Evolutionary conservation across 2,113 vertebrate species (phyloP).

Genomic region (Ia io): DNA sequence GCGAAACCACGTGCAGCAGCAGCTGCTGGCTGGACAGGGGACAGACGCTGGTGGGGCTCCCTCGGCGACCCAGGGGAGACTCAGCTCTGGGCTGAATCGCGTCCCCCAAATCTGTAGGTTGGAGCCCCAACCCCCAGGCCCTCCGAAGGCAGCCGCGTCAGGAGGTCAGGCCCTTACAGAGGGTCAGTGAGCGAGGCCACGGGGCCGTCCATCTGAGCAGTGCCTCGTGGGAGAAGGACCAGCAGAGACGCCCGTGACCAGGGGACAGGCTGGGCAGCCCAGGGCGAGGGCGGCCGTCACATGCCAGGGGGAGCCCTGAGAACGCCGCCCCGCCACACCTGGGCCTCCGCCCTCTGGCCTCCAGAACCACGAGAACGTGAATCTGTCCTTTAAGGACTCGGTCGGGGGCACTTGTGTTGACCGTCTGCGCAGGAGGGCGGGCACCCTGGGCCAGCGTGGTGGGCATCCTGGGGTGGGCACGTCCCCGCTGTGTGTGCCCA

Average conservation of each 20-base stretch:
- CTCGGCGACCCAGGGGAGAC: rapidly evolving
- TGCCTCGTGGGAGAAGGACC: not conserved
- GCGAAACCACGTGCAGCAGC: not conserved
- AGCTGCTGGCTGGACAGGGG: rapidly evolving
- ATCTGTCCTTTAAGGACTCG: rapidly evolving
- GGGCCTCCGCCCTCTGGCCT: not conserved
- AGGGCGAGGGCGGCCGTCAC: rapidly evolving
- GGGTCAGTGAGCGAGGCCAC: not conserved
- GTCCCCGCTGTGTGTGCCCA: too few relatives aligned
- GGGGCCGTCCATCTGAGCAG: not conserved
- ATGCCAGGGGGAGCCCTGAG: too few relatives aligned
- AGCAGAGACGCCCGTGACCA: rapidly evolving
- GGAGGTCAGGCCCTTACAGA: not conserved
- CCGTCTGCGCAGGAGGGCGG: rapidly evolving
- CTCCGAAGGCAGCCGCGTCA: not conserved
- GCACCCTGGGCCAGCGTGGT: rapidly evolving
- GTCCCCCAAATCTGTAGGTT: too few relatives aligned
- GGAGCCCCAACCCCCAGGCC: not conserved
- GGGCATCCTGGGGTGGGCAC: not conserved
- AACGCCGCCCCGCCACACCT: not conserved
- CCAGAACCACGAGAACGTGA: not conserved
- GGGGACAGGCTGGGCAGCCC: not conserved
- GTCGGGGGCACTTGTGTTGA: too few relatives aligned
- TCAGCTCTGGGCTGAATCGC: rapidly evolving
- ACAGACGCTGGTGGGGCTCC: rapidly evolving